Base-by-base conservation (phyloP, 1,140 invertebrate genomes). In the Hylyphantes graminicola region DNA sequence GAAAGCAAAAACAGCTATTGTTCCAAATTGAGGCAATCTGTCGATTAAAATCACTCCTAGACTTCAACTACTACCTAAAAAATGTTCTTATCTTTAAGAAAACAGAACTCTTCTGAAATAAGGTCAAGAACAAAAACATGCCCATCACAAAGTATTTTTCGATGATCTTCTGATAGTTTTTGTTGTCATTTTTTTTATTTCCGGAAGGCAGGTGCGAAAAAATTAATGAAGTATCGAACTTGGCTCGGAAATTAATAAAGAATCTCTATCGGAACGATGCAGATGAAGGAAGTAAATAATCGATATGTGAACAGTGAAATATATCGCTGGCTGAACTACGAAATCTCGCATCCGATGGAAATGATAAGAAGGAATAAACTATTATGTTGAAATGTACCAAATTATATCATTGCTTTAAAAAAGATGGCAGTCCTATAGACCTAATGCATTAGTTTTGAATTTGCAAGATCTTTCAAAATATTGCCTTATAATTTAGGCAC, bases 201-300 rank as follows among this genome's bases (percentile, higher is more conserved):
- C 15, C 6, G 50, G n/a, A 15, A 19, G 35, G 72, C 72, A 76
- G 74, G 74, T 76, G 74, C 59, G 74, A 74, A 74, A 17, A 19
- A 74, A 74, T 35, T 74, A 74, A 74, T 74, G 72, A 74, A 74
- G 72, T 74, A 74, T 74, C 51, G 72, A 74, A 21, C 54, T 74
- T 35, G 54, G 72, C 53, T 12, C 54, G 17, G 57, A 74, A 74
- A 57, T 74, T 57, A 74, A 57, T 57, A 55, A 59, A 74, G 57
- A 72, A 19, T 12, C 17, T n/a, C 54, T 74, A 74, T 74, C 72
- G 72, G 53, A 53, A n/a, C 21, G 53, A 74, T 57, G 72, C 72
- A 74, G 72, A 74, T 57, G 72, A 74, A 59, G 53, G 35, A 57
- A 74, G 72, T 70, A 53, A 70, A 70, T 53, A 70, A 70, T 53